phyloP scores from a whole-genome alignment of 2,888 invertebrate species.

The Limnephilus auricula region DNA sequence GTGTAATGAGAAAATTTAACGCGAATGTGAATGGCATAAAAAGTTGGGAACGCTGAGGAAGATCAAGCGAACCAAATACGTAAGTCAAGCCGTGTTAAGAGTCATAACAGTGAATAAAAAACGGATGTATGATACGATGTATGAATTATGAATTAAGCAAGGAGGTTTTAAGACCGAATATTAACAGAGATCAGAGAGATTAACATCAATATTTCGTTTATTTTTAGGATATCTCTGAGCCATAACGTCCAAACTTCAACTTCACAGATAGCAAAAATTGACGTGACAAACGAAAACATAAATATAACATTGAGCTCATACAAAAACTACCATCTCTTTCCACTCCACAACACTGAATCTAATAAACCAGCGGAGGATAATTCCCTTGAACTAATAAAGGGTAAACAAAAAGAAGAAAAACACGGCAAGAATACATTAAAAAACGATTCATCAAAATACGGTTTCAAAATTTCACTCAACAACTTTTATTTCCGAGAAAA shows the following conservation, averaged over 20 bases:
- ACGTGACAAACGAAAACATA: background rate
- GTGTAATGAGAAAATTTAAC: too few relatives aligned
- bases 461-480: conserved; percentile 56
- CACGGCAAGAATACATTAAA: conserved; percentile 30
- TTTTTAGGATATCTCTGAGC: background rate
- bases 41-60: too few relatives aligned
- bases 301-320: conserved; percentile 29
- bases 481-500: conserved; percentile 59
- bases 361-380: background rate
- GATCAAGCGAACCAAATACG: too few relatives aligned
- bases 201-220: background rate
- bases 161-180: too few relatives aligned
- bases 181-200: background rate
- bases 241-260: background rate
- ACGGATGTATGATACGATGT: too few relatives aligned
- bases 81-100: too few relatives aligned
- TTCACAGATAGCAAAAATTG: conserved; percentile 13
- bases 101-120: too few relatives aligned
- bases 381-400: conserved; percentile 26
- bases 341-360: background rate
- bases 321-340: conserved; percentile 21
- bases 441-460: conserved; percentile 45
- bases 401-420: background rate
- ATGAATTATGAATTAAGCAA: too few relatives aligned
- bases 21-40: too few relatives aligned